Percentiles rank a stretch among this genome's conserved stretches.
phyloP scores from a whole-genome alignment of 2,888 invertebrate species.

The Phymatocera aterrima region DNA sequence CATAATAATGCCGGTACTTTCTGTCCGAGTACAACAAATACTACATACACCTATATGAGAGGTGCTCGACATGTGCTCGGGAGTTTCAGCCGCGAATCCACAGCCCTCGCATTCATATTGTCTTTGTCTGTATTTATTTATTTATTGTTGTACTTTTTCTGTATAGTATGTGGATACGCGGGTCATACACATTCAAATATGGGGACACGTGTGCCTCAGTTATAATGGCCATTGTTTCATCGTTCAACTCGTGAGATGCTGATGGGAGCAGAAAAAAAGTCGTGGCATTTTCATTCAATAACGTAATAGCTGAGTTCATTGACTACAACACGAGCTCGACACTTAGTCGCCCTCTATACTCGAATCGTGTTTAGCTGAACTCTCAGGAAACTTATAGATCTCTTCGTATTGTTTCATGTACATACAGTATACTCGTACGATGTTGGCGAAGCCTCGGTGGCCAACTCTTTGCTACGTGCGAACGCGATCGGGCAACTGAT shows the following conservation, averaged over 20 bases:
- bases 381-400: neutral
- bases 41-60: conserved; percentile 55
- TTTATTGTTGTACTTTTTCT: neutral
- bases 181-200: neutral
- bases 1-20: conserved; percentile 64
- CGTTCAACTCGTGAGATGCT: conserved; percentile 60
- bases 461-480: conserved; percentile 19
- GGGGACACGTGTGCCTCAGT: conserved; percentile 59
- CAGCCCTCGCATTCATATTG: conserved; percentile 46
- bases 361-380: neutral
- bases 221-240: conserved; percentile 71
- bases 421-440: too few relatives aligned
- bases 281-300: conserved; percentile 70
- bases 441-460: neutral
- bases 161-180: neutral
- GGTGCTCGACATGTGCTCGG: conserved; percentile 12
- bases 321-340: neutral
- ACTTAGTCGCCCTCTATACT: neutral
- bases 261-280: conserved; percentile 65
- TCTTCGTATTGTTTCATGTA: neutral
- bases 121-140: neutral
- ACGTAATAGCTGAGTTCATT: conserved; percentile 48
- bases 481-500: conserved; percentile 44
- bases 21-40: conserved; percentile 62
- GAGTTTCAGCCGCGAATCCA: conserved; percentile 41